Evolutionary conservation across 2,797 vertebrate species (phyloP), one percentile per base, ranked within the genome.

Genomic region (Pseudocheirus occidentalis): DNA sequence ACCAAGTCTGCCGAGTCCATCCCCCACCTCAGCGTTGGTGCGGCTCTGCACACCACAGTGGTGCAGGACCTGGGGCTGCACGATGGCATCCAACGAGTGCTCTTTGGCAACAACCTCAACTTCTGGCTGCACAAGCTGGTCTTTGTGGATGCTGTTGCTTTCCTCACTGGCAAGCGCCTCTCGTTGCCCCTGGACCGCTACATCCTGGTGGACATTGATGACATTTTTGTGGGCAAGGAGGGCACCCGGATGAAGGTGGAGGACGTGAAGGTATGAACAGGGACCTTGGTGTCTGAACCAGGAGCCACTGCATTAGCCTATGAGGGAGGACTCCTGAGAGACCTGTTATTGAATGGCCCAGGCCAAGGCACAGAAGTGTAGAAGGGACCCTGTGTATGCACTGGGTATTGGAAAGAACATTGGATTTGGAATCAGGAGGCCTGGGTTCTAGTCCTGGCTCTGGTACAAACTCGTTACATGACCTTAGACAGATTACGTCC

Each of bases 161-260:
- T 99, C 98, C 98, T 99, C 96, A 99, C 99, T 0, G 99, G 99
- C 95, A 99, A 99, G 98, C 99, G 99, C 94, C 99, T 99, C 92
- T 99, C 99, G 0, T 96, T 99, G 97, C 99, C 99, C 12, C 98
- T 99, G 66, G 99, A 99, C 97, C 99, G 99, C 97, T 99, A 99
- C 98, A 97, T 99, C 96, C 98, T 99, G 94, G 99, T 99, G 98
- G 99, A 99, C 97, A 99, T 99, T 0, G 99, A 99, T 0, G 99
- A 99, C 98, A 99, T 99, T 98, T 99, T 99, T 55, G 99, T 99
- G 95, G 99, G 99, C 98, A 99, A 99, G 97, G 99, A 99, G 97
- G 99, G 99, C 96, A 99, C 99, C 0, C 99, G 99, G 97, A 99
- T 99, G 99, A 99, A 99, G 96, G 99, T 99, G 98, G 99, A 99